phyloP scores from a whole-genome alignment of 2,113 vertebrate species.

The Polypterus senegalus region DNA sequence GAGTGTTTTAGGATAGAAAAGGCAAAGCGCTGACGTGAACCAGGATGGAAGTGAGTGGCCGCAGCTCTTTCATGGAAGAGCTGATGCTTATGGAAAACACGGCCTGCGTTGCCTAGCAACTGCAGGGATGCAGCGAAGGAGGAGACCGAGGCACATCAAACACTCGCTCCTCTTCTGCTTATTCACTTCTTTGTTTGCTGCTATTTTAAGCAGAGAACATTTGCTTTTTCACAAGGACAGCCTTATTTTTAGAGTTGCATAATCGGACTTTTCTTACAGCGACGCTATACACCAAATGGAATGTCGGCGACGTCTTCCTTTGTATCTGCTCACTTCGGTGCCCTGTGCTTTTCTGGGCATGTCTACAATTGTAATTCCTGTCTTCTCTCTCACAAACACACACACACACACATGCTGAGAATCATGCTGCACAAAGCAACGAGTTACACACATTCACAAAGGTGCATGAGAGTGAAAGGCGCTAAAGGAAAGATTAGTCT shows the following conservation, averaged over 20 bases:
- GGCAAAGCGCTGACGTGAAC: slow-evolving; percentile 38
- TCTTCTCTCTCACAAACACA: slow-evolving; percentile 23
- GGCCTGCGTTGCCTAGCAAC: slow-evolving; percentile 56
- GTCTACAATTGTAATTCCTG: slow-evolving; percentile 39
- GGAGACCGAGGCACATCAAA: slow-evolving; percentile 15
- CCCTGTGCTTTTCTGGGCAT: slow-evolving; percentile 19
- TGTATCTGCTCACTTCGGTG: slow-evolving; percentile 22
- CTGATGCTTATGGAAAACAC: slow-evolving; percentile 30
- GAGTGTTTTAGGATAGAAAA: slow-evolving; percentile 15
- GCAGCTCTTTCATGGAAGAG: slow-evolving; percentile 11
- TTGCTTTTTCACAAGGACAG: slow-evolving; percentile 24
- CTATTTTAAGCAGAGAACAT: slow-evolving; percentile 46
- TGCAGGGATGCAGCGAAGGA: slow-evolving; percentile 34
- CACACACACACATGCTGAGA: not conserved
- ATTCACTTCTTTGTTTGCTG: slow-evolving; percentile 48
- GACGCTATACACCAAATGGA: too few species aligned
- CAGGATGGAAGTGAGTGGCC: slow-evolving; percentile 11
- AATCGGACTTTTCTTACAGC: not conserved
- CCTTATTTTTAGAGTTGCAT: slow-evolving; percentile 39
- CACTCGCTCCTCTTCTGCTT: slow-evolving; percentile 32
- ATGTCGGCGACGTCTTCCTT: too few species aligned
- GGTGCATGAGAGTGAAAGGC: too few species aligned
- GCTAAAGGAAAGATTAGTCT: too few species aligned
- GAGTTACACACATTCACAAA: too few species aligned
- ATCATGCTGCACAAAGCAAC: too few species aligned